Evolutionary conservation across 2,797 vertebrate species (phyloP), one percentile per base, ranked within the genome.

Genomic region (Dallia pectoralis): DNA sequence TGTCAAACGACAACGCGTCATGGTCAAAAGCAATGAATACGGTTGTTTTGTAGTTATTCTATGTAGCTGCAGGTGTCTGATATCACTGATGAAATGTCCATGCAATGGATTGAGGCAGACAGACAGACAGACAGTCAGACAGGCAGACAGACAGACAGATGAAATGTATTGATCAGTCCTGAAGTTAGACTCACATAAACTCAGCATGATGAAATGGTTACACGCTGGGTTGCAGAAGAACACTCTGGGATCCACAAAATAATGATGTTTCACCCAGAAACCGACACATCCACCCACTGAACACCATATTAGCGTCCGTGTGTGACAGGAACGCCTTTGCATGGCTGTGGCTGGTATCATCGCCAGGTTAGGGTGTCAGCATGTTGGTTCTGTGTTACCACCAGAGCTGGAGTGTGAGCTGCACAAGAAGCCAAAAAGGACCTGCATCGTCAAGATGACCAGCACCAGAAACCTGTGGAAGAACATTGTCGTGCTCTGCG

Each of bases 391-490:
- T 88, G 77, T 89, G 71, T 83, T 74, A 80, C 90, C 87, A 53
- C 72, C 93, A 98, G 97, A 98, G 85, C 89, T 99, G 85, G 96
- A 98, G 87, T 95, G 94, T 75, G 96, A 97, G 86, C 93, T 97
- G 61, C 85, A 92, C 80, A 94, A 93, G 87, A 95, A 93, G 69
- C 95, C 97, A 1, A 94, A 95, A 91, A 96, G 96, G 88, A 95
- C 94, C 78, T 98, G 96, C 89, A 95, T 99, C 33, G 92, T 97
- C 71, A 96, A 97, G 91, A 95, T 99, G 90, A 95, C 96, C 87
- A 95, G 95, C 80, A 98, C 97, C 48, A 94, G 97, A 81, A 99
- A 98, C 91, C 92, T 99, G 85, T 99, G 97, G 97, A 98, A 98
- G 84, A 98, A 98, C 92, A 98, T 97, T 0, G 95, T 99, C 64